Base-by-base conservation (phyloP, 2,797 vertebrate genomes). In the Sparidentex hasta region DNA sequence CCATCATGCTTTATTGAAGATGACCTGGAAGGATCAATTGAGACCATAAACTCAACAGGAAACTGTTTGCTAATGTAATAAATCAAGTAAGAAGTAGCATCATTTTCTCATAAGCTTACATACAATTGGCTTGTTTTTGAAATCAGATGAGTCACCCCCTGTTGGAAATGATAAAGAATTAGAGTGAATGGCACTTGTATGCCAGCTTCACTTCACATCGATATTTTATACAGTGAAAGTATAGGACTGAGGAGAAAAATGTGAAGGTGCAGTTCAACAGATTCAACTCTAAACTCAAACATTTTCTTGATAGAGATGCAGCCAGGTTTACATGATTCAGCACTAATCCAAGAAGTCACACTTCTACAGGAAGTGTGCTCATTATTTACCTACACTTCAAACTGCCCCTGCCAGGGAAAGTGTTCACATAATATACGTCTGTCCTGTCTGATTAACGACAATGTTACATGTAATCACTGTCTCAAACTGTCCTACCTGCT, bases 271-370 rank as follows among this genome's bases (percentile, higher is more conserved):
- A 54, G 47, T 27, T 73, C 33, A 69, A 51, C 1, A 1, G 29
- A 46, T 70, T 27, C 11, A 11, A 44, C 67, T 72, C 13, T n/a
- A 13, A n/a, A 69, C 47, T 63, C 38, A 16, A 55, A 54, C 8
- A 20, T 38, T 75, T 73, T 71, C 38, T 41, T 44, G 38, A 80
- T 38, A 29, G 48, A 55, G 41, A 58, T 38, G 12, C 12, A 48
- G 51, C 13, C 17, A 44, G 20, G 47, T 77, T 77, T 59, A 65
- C 48, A 64, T 18, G 51, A 78, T 69, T 69, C 70, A 65, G 63
- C 54, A 6, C 27, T 21, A 18, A n/a, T 47, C 44, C 11, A 16
- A 65, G 44, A 61, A 66, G 70, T 61, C 25, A 43, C 43, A 44
- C 8, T 27, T 59, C 52, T 11, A 57, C 58, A 41, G 72, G 59